Evolutionary conservation across 2,888 invertebrate species (phyloP).

Genomic region (Melanostoma mellinum): DNA sequence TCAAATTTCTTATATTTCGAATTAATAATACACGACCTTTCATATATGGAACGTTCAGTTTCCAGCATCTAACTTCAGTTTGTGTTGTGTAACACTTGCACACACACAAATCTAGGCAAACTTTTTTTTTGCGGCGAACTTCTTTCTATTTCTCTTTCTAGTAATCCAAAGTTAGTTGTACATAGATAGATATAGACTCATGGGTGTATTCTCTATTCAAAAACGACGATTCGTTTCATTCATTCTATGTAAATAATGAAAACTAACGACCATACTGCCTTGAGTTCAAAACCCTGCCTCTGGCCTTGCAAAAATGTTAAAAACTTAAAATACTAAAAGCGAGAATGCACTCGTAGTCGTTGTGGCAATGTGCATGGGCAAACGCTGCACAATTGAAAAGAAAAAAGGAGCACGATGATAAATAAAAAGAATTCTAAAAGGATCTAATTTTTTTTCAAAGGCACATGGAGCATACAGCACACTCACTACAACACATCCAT

Average conservation of each 20-base stretch:
- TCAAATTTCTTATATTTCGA: no score
- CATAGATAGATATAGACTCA: slow-evolving; percentile 12
- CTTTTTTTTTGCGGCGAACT: no score
- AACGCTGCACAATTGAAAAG: background rate
- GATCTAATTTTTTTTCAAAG: slow-evolving; percentile 1
- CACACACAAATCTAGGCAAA: no score
- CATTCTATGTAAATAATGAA: slow-evolving; percentile 29
- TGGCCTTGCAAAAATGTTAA: slow-evolving; percentile 7
- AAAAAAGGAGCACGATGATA: background rate
- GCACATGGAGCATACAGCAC: background rate
- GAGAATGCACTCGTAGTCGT: slow-evolving; percentile 1
- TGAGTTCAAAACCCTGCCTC: slow-evolving; percentile 11
- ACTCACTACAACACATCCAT: slow-evolving; percentile 1
- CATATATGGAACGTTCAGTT: no score
- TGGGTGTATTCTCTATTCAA: background rate
- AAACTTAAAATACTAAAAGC: slow-evolving; percentile 13
- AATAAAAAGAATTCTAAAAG: background rate
- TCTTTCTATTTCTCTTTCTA: no score
- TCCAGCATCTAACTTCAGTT: no score
- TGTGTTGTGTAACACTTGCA: no score
- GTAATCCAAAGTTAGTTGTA: background rate
- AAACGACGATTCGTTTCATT: slow-evolving; percentile 14
- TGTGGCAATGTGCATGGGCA: slow-evolving; percentile 7
- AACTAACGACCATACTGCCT: slow-evolving; percentile 38
- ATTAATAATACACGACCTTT: no score